Evolutionary conservation across 2,797 vertebrate genomes (phyloP), one percentile per base, ranked within the genome.

Genomic region (Helicolenus hilgendorfi): DNA sequence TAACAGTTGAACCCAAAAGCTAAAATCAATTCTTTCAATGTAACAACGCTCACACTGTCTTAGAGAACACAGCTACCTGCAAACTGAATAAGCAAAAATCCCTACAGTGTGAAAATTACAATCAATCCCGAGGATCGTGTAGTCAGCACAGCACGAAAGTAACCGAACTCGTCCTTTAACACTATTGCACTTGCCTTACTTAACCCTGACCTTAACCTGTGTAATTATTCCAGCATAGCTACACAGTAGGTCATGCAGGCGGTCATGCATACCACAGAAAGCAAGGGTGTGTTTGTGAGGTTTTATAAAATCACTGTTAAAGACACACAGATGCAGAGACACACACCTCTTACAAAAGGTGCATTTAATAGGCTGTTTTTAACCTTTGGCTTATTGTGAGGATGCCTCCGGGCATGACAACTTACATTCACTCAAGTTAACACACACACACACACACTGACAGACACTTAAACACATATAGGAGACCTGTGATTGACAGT

Each of bases 401-500:
- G 53, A 72, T 71, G 60, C 83, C 80, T 68, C 63, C 77, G 81
- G 83, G 58, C 81, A 67, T 45, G 63, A 14, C 75, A 85, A 33
- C 80, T 62, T 63, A 60, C 83, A 79, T 82, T 72, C 56, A 77
- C 38, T 79, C 41, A 56, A 69, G 38, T 72, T 77, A 77, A 89
- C 27, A 49, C 11, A 55, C 49, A 70, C 73, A 29, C 26, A 56
- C 75, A 58, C 53, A 77, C 36, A 77, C 15, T 31, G 49, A 80
- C 72, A 83, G 38, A 20, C 60, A 67, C 69, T 38, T 29, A 24
- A 27, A 64, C 18, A 71, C 41, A 65, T 72, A 87, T 63, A 67
- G 65, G 59, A 68, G 56, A 22, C 35, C 31, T 26, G 27, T 84
- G 92, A 96, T 67, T 92, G 94, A 91, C 92, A 90, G 87, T 41